Percentiles rank a stretch among this genome's conserved stretches.
phyloP scores from a whole-genome alignment of 2,888 invertebrate species.

The Lithophane semibrunnea region DNA sequence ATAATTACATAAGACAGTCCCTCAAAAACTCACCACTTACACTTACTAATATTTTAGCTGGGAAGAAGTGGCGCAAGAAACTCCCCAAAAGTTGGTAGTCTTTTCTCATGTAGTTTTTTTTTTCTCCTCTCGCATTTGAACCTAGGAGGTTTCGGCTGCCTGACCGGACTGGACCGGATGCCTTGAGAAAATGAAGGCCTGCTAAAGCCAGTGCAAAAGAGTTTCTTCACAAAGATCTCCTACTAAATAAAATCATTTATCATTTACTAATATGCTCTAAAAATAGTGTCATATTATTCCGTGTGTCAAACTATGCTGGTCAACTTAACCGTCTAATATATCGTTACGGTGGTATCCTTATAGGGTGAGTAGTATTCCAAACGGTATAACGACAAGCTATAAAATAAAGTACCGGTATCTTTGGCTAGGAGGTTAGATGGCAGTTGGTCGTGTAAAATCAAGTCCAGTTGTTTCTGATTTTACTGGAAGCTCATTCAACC shows the following conservation, averaged over 20 bases:
- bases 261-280: too few species aligned
- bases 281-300: too few species aligned
- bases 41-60: not conserved
- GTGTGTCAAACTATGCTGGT: conserved; percentile 2
- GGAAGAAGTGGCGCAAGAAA: not conserved
- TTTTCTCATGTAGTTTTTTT: not conserved
- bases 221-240: not conserved
- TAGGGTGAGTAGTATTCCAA: conserved; percentile 39
- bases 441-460: not conserved
- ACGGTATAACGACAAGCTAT: conserved; percentile 38
- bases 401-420: conserved; percentile 37
- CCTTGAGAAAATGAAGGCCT: not conserved
- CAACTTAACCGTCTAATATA: conserved; percentile 7
- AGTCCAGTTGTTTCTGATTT: not conserved
- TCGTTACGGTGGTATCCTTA: conserved; percentile 41
- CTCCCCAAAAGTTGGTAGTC: not conserved
- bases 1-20: not conserved
- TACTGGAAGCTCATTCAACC: not conserved
- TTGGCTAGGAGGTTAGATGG: conserved; percentile 2
- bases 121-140: not conserved
- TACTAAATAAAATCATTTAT: not conserved
- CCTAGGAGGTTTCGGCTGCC: not conserved
- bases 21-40: not conserved
- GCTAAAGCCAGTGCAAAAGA: not conserved
- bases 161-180: not conserved